Evolutionary conservation across 2,888 invertebrate genomes (phyloP), one percentile per base, ranked within the genome.

Genomic region (Abrostola tripartita): DNA sequence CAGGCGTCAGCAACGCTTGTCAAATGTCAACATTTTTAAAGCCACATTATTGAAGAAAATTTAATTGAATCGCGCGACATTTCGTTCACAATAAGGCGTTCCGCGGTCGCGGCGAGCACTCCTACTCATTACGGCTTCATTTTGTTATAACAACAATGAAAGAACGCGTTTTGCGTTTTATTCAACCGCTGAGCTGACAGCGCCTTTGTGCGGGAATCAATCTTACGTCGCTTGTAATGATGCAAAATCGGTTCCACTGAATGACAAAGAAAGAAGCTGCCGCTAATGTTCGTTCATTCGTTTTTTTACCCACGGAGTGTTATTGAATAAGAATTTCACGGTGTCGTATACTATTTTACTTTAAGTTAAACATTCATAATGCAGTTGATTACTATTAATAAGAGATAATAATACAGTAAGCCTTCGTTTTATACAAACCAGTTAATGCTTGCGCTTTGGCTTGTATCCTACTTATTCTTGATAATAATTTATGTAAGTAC

Each of bases 71-170:
- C 88, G 83, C 76, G 84, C 87, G 86, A 90, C 90, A 89, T 90
- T 91, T 84, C 82, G 82, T 83, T 85, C 83, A 82, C 85, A 85
- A 85, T 79, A 83, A 83, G 78, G 81, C 76, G 76, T 69, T 79
- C 73, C 74, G 75, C 80, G 81, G 62, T 68, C 78, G 78, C 65
- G 61, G 61, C 65, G 52, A 63, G 61, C 62, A 82, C 87, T 86
- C 85, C 88, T 84, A 88, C 93, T 93, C 92, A 94, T 93, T 94
- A 93, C 86, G 90, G 85, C 93, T 94, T 93, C 90, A 93, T 93
- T 93, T 93, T 92, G 88, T 91, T 91, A 86, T 91, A 90, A 92
- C 92, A 92, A 94, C 92, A 93, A 94, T 91, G 84, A 82, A 70
- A 80, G 82, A 77, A 81, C 63, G 76, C 79, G 78, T 79, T 83